phyloP scores from a whole-genome alignment of 2,113 vertebrate species.

The Vidua macroura region DNA sequence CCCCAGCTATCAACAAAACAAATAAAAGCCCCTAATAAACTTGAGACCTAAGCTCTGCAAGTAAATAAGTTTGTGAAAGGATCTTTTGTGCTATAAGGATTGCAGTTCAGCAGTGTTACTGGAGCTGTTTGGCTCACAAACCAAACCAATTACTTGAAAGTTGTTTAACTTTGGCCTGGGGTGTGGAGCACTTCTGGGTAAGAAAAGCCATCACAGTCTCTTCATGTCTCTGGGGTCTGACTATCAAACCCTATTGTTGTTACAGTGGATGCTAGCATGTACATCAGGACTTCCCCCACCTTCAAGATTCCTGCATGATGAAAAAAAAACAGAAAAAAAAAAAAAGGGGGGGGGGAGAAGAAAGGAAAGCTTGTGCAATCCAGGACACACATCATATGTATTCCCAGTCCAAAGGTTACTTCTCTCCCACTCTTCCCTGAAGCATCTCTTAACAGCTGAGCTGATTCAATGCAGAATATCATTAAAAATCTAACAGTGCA shows the following conservation, averaged over 20 bases:
- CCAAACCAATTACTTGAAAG: not conserved
- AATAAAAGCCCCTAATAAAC: not conserved
- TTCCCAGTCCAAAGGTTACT: conserved; percentile 1
- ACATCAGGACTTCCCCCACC: not conserved
- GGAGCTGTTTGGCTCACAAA: not conserved
- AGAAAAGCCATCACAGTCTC: not conserved
- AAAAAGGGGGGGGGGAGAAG: not conserved
- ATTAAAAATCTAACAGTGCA: not conserved
- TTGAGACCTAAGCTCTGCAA: not conserved
- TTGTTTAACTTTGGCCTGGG: not conserved
- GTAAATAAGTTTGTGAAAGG: not conserved
- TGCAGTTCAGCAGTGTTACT: not conserved
- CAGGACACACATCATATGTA: not conserved
- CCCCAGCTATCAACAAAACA: not conserved
- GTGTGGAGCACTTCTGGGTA: not conserved
- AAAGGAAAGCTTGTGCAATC: not conserved
- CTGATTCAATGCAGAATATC: not conserved
- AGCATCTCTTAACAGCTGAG: not conserved
- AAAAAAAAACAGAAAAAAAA: not conserved
- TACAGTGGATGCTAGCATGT: not conserved
- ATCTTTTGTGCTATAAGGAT: not conserved
- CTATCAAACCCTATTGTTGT: not conserved
- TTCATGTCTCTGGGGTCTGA: not conserved
- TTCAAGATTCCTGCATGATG: not conserved
- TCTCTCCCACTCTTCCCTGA: conserved; percentile 1